Evolutionary conservation across 2,888 invertebrate species (phyloP), one percentile per base, ranked within the genome.

Genomic region (Xylophagus ater): DNA sequence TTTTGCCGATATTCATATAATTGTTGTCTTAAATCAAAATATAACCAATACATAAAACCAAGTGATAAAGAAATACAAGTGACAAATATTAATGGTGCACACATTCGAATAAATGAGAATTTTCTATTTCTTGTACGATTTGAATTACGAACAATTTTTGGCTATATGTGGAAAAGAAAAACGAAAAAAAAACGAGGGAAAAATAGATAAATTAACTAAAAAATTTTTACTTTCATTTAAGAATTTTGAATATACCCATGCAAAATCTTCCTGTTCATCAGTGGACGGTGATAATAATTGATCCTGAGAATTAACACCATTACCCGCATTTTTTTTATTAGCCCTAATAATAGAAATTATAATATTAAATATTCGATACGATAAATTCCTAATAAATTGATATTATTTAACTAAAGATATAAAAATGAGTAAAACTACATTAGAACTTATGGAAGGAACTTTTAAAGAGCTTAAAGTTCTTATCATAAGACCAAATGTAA

Each of bases 231-330:
- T 15, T 26, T 31, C 7, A 24, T 41, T 18, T 35, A 37, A 6
- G 15, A 37, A 15, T 24, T 30, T n/a, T 35, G 7, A 12, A 36
- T 40, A 49, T 58, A 62, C 62, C 62, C 60, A 62, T 46, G 53
- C 53, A 44, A 68, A 68, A 51, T 71, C 71, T 44, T 72, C 72
- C 47, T 71, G 68, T 50, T 73, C 74, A 56, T 73, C 62, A 65
- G 78, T 70, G 49, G 73, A 72, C 67, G 78, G 57, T 30, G 78
- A 76, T 43, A 79, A 69, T 34, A 80, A 71, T 52, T 74, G 68
- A 49, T 80, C 71, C 58, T 78, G 66, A 39, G 64, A 65, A 29
- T 69, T 69, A 1, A 68, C 64, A 4, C 71, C 57, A 18, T 65
- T 64, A 25, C 42, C 40, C 37, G 36, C 40, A 23, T 33, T 45